These are phyloP conservation scores for Sus cebifrons DNA, from an alignment of 2,797 vertebrate species.

Conservation along the genomic window DNA sequence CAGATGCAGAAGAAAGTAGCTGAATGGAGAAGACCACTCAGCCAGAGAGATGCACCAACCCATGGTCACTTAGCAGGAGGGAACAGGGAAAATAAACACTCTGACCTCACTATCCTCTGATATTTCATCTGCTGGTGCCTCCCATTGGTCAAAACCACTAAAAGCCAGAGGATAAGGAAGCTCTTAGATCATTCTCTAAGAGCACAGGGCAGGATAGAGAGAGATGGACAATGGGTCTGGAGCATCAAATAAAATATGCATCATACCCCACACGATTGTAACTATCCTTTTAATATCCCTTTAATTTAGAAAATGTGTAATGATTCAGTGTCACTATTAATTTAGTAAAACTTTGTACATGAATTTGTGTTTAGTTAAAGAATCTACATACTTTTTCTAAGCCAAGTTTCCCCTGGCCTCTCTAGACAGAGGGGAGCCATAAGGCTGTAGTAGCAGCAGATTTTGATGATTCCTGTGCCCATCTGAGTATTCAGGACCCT, in stretches of 20 bases:
- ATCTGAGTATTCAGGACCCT: background rate
- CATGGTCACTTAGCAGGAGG: background rate
- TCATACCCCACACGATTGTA: background rate
- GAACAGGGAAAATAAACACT: background rate
- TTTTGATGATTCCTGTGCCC: background rate
- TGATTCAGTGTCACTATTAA: background rate
- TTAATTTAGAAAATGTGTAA: background rate
- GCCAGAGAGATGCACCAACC: background rate
- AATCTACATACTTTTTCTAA: background rate
- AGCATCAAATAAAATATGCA: background rate
- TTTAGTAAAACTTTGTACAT: slow-evolving; percentile 7
- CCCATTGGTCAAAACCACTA: background rate
- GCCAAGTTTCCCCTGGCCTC: background rate
- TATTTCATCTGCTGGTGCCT: background rate
- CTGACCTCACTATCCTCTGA: background rate
- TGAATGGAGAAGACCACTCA: background rate
- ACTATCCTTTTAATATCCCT: background rate
- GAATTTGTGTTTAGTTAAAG: background rate
- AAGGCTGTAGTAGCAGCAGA: background rate
- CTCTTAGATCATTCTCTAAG: background rate
- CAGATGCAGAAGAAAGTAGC: background rate
- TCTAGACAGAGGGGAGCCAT: background rate
- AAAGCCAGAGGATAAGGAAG: background rate
- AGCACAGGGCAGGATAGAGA: background rate
- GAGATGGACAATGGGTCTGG: background rate